Evolutionary conservation across 2,113 vertebrate genomes (phyloP).

Genomic region (Diglossa brunneiventris): DNA sequence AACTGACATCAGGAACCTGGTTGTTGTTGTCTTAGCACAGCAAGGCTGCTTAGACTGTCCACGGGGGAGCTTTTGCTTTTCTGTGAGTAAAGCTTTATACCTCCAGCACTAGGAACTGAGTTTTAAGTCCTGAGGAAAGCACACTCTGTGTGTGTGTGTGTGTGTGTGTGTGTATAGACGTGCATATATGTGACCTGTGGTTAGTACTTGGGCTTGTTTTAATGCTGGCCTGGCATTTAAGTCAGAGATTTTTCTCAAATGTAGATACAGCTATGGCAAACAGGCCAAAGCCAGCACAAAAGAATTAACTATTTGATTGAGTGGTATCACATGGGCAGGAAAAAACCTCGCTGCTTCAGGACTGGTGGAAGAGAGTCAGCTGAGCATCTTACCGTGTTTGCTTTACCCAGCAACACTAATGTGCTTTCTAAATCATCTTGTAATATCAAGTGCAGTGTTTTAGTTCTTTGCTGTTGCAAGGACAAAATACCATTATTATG

Average conservation of each 20-base stretch:
- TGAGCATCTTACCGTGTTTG: background rate
- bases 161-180: background rate
- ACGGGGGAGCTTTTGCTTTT: background rate
- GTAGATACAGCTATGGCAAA: background rate
- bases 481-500: background rate
- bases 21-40: background rate
- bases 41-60: background rate
- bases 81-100: background rate
- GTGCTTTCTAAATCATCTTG: background rate
- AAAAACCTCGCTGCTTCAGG: background rate
- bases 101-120: background rate
- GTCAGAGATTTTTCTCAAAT: background rate
- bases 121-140: background rate
- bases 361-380: background rate
- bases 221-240: background rate
- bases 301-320: background rate
- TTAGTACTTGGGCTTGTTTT: background rate
- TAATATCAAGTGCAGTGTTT: background rate
- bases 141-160: background rate
- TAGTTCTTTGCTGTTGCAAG: background rate
- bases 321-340: background rate
- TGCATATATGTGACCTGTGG: fast-evolving
- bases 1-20: background rate
- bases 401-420: background rate
- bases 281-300: background rate